Evolutionary conservation across 2,113 vertebrate species (phyloP).

Genomic region (Nematolebias whitei): DNA sequence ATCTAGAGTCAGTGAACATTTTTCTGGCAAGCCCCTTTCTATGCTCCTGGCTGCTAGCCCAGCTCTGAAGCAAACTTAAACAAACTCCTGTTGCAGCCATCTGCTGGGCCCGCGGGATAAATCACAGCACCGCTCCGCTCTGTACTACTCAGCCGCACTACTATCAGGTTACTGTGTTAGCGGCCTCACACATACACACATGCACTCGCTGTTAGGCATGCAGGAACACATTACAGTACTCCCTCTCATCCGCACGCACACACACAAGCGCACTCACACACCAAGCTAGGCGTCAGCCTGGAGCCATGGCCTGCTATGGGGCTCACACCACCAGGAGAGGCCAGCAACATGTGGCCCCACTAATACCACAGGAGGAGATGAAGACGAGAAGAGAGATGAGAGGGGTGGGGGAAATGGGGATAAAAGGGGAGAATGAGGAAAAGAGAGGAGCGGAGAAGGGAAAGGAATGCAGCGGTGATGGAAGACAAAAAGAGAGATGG

Average conservation of each 20-base stretch:
- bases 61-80: slow-evolving; percentile 98
- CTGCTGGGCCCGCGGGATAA: slow-evolving; percentile 99
- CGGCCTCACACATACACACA: slow-evolving; percentile 63
- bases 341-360: slow-evolving; percentile 91
- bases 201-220: slow-evolving; percentile 45
- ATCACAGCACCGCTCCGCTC: slow-evolving; percentile 91
- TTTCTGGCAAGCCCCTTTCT: slow-evolving; percentile 87
- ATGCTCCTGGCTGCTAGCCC: slow-evolving; percentile 91
- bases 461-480: slow-evolving; percentile 21
- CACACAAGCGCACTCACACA: slow-evolving; percentile 40
- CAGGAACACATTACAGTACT: slow-evolving; percentile 63
- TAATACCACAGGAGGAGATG: slow-evolving; percentile 90
- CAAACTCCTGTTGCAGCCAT: slow-evolving; percentile 99
- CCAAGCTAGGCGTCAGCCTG: slow-evolving; percentile 88
- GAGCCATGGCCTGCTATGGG: slow-evolving; percentile 91
- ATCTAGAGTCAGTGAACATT: slow-evolving; percentile 94
- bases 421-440: not conserved
- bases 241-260: slow-evolving; percentile 53
- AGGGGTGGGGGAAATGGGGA: slow-evolving; percentile 53
- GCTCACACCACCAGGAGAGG: slow-evolving; percentile 84
- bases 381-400: slow-evolving; percentile 42
- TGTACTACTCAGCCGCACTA: slow-evolving; percentile 86
- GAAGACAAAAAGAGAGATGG: slow-evolving; percentile 30
- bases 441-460: not conserved
- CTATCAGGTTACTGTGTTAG: slow-evolving; percentile 97